Base-by-base conservation (phyloP, 2,888 invertebrate species). In the Chalcis sispes region DNA sequence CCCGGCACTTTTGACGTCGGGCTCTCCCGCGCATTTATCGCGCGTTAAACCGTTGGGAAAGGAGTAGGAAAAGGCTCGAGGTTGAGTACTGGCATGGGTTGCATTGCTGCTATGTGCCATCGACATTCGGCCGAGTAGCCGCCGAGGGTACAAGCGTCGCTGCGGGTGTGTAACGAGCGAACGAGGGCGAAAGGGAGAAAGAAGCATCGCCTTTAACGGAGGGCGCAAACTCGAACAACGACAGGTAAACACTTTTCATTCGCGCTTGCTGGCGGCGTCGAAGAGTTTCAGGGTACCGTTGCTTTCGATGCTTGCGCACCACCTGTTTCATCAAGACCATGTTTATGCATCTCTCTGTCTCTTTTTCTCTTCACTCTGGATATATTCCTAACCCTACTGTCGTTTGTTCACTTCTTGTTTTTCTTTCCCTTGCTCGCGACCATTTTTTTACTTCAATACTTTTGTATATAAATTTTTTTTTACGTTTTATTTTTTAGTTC, bases 241-340 rank as follows among this genome's bases (percentile, higher is more conserved):
- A 40, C 70, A 64, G 61, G 56, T 70, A 75, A 75, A 75, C 70
- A 69, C 70, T 54, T 29, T 23, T 40, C 13, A 3, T 29, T 3
- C 40, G 18, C 29, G 29, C 3, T 8, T 8, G 3, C 46, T 2
- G 5, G 36, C 42, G n/a, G n/a, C n/a, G n/a, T n/a, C n/a, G 1
- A 52, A 18, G 48, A 27, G 50, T 61, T 62, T 56, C 27, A 13
- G 13, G 4, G 46, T 1, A n/a, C 25, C 46, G 46, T 18, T 58
- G 18, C 8, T 48, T 1, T 27, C 32, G 2, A 29, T 58, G 20
- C 50, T 50, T 23, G 8, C n/a, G 2, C 29, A n/a, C 29, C 27
- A 61, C 23, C 52, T 61, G 32, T 1, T 50, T 72, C 56, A 58
- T 65, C 27, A 54, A 72, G 48, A 10, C 32, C 42, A 61, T 67